Percentiles rank a stretch among this genome's conserved stretches.
Conservation (phyloP, 2,888 invertebrate genomes). For the Tortricodes alternella region DNA sequence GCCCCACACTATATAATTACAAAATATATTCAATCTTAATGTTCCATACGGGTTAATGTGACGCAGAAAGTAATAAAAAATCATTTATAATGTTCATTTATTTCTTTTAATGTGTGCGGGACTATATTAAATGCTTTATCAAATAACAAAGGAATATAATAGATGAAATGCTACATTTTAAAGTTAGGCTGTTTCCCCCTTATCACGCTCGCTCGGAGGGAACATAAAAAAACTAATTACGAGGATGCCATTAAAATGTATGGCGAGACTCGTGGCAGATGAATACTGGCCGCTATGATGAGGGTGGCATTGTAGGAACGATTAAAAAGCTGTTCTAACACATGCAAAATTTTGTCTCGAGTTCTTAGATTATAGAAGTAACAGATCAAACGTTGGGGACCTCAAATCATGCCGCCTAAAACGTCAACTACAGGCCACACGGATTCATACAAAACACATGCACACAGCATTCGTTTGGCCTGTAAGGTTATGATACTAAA, state of each 20-base stretch:
- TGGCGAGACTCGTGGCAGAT: conserved; percentile 36
- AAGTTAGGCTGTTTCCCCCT: conserved; percentile 50
- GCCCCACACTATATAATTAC: too few relatives aligned
- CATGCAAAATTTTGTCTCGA: neutral
- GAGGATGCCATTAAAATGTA: conserved; percentile 56
- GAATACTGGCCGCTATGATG: conserved; percentile 16
- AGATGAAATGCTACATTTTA: conserved; percentile 47
- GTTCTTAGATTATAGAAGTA: too few relatives aligned
- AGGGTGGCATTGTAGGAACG: conserved; percentile 7
- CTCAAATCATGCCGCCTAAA: too few relatives aligned
- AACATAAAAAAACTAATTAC: conserved; percentile 63
- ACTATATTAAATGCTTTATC: conserved; percentile 24
- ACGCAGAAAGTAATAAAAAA: neutral
- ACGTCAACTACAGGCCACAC: too few relatives aligned
- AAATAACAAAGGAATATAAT: conserved; percentile 42
- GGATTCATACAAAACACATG: too few relatives aligned
- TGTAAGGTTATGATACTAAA: too few relatives aligned
- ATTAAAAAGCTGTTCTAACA: neutral
- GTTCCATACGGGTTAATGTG: neutral
- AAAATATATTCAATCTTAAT: neutral
- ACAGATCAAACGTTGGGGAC: too few relatives aligned
- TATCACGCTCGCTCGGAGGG: conserved; percentile 55
- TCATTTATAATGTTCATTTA: neutral
- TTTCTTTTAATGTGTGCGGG: neutral
- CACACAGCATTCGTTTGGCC: too few relatives aligned